phyloP scores from a whole-genome alignment of 2,888 invertebrate species.

The Tryphoninae sp. region DNA sequence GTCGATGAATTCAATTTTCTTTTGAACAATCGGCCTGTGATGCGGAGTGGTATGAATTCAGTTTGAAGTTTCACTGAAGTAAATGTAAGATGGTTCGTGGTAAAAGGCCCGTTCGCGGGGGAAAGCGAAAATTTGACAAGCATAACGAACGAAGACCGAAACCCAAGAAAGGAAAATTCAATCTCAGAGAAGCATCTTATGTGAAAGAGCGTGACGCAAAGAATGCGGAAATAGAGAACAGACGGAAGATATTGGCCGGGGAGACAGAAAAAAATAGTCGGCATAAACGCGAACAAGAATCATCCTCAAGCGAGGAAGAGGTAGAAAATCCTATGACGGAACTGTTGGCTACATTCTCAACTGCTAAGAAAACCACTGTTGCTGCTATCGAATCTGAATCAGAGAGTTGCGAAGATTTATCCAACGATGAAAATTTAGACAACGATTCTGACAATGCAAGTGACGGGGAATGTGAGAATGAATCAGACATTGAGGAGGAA shows the following conservation, averaged over 20 bases:
- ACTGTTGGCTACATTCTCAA: slow-evolving; percentile 82
- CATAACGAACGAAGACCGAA: slow-evolving; percentile 67
- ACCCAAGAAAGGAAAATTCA: slow-evolving; percentile 77
- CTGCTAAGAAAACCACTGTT: slow-evolving; percentile 63
- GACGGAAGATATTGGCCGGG: slow-evolving; percentile 80
- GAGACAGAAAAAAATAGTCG: slow-evolving; percentile 80
- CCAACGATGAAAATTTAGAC: slow-evolving; percentile 59
- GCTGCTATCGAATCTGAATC: slow-evolving; percentile 79
- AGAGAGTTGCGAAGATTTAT: slow-evolving; percentile 71
- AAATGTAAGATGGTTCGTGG: slow-evolving; percentile 70
- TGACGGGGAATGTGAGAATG: slow-evolving; percentile 34
- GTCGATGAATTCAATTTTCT: no score
- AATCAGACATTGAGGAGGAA: slow-evolving; percentile 56
- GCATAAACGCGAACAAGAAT: slow-evolving; percentile 80
- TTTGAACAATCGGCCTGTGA: not conserved
- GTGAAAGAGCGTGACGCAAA: slow-evolving; percentile 76
- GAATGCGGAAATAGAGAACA: slow-evolving; percentile 76
- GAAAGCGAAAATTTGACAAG: slow-evolving; percentile 71
- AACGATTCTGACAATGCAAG: slow-evolving; percentile 30
- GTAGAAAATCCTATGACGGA: slow-evolving; percentile 82
- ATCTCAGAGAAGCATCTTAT: slow-evolving; percentile 74
- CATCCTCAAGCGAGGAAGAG: slow-evolving; percentile 83
- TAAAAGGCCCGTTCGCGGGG: slow-evolving; percentile 71
- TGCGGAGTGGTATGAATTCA: no score
- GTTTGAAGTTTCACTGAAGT: not conserved